phyloP scores from a whole-genome alignment of 2,888 invertebrate species.

The Copidosoma aretas region DNA sequence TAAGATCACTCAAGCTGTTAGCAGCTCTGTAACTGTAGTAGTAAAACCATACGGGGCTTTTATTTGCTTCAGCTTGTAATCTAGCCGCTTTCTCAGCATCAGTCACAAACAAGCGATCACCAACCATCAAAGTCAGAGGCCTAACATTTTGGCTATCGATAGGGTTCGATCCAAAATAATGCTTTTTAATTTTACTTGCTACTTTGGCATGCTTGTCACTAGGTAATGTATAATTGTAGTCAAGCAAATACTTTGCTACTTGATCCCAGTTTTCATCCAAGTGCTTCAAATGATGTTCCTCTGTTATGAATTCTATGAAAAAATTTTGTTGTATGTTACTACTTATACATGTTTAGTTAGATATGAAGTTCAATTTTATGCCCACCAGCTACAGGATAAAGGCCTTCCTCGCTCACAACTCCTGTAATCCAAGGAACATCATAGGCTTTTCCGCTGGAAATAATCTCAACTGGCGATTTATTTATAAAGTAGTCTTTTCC shows the following conservation, averaged over 20 bases:
- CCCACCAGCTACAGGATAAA: conserved; percentile 75
- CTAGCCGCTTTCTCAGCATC: conserved; percentile 70
- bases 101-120: conserved; percentile 73
- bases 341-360: too few relatives aligned
- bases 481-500: conserved; percentile 70
- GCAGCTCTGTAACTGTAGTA: conserved; percentile 70
- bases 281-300: conserved; percentile 63
- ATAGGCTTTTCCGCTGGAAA: conserved; percentile 68
- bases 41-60: conserved; percentile 71
- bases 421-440: conserved; percentile 75
- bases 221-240: conserved; percentile 69
- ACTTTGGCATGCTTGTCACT: conserved; percentile 62
- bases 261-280: conserved; percentile 68
- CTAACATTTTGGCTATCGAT: conserved; percentile 59
- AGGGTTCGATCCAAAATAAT: conserved; percentile 66
- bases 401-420: conserved; percentile 75
- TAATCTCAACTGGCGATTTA: conserved; percentile 70
- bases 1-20: conserved; percentile 67
- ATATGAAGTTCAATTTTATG: not conserved
- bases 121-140: conserved; percentile 65
- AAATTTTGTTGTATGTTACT: not conserved
- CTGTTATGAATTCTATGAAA: conserved; percentile 56
- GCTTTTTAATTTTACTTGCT: conserved; percentile 65
- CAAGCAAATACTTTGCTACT: conserved; percentile 70
- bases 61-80: conserved; percentile 66